Conservation (phyloP, 2,797 vertebrate species). For the Ataeniobius toweri region DNA sequence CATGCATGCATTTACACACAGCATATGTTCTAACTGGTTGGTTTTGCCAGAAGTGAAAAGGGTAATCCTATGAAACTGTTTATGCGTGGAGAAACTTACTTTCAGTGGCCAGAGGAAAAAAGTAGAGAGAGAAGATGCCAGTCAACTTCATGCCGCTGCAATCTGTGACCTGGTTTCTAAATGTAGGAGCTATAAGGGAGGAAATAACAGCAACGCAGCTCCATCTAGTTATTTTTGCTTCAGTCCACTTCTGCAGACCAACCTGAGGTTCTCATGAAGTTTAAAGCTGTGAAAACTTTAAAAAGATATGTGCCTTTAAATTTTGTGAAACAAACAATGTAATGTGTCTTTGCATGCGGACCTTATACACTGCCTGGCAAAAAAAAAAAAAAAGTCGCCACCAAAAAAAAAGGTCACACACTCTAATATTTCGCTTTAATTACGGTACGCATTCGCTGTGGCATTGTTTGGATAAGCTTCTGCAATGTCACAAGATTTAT, state of each 20-base stretch:
- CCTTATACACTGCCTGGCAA: background rate
- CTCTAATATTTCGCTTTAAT: too few species aligned
- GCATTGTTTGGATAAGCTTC: too few species aligned
- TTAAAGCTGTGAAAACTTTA: slow-evolving; percentile 24
- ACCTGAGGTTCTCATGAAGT: slow-evolving; percentile 28
- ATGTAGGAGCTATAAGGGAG: slow-evolving; percentile 31
- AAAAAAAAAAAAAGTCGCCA: too few species aligned
- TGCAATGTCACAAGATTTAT: too few species aligned
- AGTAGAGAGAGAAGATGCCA: slow-evolving; percentile 53
- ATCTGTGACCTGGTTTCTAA: slow-evolving; percentile 62
- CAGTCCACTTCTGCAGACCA: slow-evolving; percentile 41
- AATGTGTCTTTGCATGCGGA: slow-evolving; percentile 16
- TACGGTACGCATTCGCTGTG: too few species aligned
- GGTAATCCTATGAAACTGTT: slow-evolving; percentile 63
- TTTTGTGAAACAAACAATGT: slow-evolving; percentile 24
- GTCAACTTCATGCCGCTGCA: slow-evolving; percentile 52
- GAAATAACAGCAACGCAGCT: slow-evolving; percentile 42
- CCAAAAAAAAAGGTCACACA: too few species aligned
- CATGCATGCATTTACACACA: slow-evolving; percentile 21
- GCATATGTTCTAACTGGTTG: slow-evolving; percentile 32
- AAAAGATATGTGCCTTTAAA: background rate
- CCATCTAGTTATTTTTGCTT: slow-evolving; percentile 58
- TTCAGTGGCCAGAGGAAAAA: slow-evolving; percentile 51
- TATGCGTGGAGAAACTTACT: slow-evolving; percentile 50
- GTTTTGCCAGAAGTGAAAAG: slow-evolving; percentile 48